These are phyloP conservation scores for Cairina moschata DNA, from an alignment of 2,113 vertebrate species.

Conservation along the genomic window DNA sequence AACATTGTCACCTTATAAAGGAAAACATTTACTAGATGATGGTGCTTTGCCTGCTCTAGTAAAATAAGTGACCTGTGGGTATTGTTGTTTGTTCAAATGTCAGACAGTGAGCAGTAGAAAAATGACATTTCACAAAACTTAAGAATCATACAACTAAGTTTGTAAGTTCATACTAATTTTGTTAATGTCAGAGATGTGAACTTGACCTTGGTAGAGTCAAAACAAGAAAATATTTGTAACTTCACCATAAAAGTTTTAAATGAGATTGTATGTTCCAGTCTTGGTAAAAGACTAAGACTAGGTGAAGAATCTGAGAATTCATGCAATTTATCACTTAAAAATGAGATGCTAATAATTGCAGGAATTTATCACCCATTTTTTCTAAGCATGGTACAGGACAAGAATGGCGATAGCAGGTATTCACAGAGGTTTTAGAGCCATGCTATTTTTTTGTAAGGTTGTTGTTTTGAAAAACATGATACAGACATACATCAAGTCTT, in stretches of 20 bases:
- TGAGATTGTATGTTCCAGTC: neutral
- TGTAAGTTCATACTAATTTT: neutral
- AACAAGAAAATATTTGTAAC: neutral
- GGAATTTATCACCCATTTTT: neutral
- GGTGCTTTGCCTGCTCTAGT: neutral
- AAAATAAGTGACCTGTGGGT: neutral
- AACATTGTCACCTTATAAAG: neutral
- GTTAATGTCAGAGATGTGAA: neutral
- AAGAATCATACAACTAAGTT: neutral
- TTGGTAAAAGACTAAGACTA: neutral
- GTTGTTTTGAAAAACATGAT: neutral
- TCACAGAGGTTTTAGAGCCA: neutral
- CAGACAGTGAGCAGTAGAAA: neutral
- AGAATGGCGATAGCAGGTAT: neutral
- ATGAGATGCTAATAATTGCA: neutral
- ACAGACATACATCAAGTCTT: neutral
- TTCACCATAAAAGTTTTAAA: neutral
- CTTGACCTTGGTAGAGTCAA: neutral
- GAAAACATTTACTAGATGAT: neutral
- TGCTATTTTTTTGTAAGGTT: neutral
- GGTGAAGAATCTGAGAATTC: neutral
- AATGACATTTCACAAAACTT: neutral
- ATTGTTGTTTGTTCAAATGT: neutral
- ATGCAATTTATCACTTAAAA: neutral
- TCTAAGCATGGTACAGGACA: neutral